Conservation (phyloP, 2,113 vertebrate genomes). For the Scomber japonicus region DNA sequence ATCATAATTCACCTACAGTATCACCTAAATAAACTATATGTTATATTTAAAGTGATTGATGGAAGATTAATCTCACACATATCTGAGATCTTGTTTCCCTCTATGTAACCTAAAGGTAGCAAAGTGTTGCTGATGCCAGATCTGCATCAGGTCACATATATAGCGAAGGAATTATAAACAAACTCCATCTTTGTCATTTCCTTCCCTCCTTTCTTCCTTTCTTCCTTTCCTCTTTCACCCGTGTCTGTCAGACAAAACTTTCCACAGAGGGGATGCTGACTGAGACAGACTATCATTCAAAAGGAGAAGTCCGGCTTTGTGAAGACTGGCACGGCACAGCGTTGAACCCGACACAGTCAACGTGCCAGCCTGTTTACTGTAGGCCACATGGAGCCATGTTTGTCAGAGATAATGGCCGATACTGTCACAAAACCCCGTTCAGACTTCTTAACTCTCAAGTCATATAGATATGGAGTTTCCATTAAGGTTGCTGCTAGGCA, state of each 20-base stretch:
- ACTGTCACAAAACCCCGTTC: neutral
- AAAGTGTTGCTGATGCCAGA: slow-evolving; percentile 38
- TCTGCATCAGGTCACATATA: neutral
- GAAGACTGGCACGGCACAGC: slow-evolving; percentile 15
- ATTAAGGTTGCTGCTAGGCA: slow-evolving; percentile 42
- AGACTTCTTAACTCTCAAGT: slow-evolving; percentile 9
- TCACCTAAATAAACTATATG: slow-evolving; percentile 66
- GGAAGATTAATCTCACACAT: neutral
- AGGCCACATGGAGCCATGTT: neutral
- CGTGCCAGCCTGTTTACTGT: neutral
- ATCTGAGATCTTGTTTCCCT: slow-evolving; percentile 24
- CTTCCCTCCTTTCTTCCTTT: slow-evolving; percentile 66
- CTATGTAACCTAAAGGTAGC: slow-evolving; percentile 1
- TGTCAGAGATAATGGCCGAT: slow-evolving; percentile 3
- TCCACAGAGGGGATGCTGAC: slow-evolving; percentile 38
- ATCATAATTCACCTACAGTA: slow-evolving; percentile 4
- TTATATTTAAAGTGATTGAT: slow-evolving; percentile 31
- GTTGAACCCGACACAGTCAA: neutral
- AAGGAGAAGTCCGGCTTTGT: slow-evolving; percentile 64
- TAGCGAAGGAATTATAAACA: slow-evolving; percentile 40
- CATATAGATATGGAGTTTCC: slow-evolving; percentile 47
- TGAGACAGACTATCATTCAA: slow-evolving; percentile 37
- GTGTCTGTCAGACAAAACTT: slow-evolving; percentile 43
- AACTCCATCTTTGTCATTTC: slow-evolving; percentile 63
- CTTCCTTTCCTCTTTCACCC: slow-evolving; percentile 55